A percentile compares a stretch with the other conserved stretches of the same genome.
Evolutionary conservation across 2,888 invertebrate species (phyloP).

Genomic region (Xylocampa areola): DNA sequence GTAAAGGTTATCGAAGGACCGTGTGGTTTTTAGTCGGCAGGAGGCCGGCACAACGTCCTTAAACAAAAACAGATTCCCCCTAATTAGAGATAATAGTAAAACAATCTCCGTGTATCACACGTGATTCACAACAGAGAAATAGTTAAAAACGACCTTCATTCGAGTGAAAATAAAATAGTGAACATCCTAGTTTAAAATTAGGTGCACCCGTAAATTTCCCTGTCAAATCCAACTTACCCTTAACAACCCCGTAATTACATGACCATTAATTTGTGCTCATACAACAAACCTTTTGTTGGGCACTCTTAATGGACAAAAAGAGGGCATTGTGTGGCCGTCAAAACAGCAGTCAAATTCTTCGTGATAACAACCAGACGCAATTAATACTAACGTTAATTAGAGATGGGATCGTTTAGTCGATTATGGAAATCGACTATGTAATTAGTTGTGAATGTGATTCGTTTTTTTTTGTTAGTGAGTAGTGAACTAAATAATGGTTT

Average conservation of each 20-base stretch:
- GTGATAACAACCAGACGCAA: slow-evolving; percentile 49
- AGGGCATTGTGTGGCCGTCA: slow-evolving; percentile 54
- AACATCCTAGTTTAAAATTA: slow-evolving; percentile 13
- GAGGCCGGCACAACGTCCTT: too few relatives aligned
- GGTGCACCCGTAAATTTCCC: slow-evolving; percentile 32
- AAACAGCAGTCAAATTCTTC: slow-evolving; percentile 54
- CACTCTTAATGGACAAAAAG: slow-evolving; percentile 55
- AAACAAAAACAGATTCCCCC: too few relatives aligned
- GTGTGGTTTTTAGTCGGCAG: too few relatives aligned
- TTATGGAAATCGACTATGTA: slow-evolving; percentile 44
- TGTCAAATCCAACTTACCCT: slow-evolving; percentile 35
- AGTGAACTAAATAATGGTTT: neutral
- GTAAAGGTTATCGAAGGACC: too few relatives aligned
- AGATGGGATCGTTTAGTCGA: slow-evolving; percentile 42
- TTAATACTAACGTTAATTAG: slow-evolving; percentile 47
- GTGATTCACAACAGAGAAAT: too few relatives aligned
- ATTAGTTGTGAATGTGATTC: slow-evolving; percentile 15
- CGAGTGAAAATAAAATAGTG: neutral
- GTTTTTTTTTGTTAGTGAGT: slow-evolving; percentile 35
- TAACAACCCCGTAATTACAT: slow-evolving; percentile 52
- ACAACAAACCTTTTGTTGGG: slow-evolving; percentile 35
- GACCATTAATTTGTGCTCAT: slow-evolving; percentile 53
- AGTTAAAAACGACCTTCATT: too few relatives aligned
- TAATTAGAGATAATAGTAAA: too few relatives aligned
- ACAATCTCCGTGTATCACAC: too few relatives aligned